These are phyloP conservation scores for Apotomis betuletana DNA, from an alignment of 2,888 invertebrate species.

Conservation along the genomic window DNA sequence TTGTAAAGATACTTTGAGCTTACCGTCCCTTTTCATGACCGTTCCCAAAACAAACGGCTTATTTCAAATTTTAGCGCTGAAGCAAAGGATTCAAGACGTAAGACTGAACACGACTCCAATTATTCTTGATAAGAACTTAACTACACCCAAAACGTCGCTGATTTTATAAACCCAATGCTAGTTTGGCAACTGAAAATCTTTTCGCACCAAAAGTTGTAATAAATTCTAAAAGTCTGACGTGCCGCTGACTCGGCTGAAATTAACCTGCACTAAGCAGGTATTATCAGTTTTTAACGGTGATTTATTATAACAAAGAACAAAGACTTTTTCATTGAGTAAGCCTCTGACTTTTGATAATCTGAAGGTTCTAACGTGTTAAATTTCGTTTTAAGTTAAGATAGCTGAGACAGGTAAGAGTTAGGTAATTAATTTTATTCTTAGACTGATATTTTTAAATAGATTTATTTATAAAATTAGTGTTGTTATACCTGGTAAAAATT, in stretches of 20 bases:
- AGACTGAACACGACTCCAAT: neutral
- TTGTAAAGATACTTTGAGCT: too few relatives aligned
- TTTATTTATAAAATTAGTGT: neutral
- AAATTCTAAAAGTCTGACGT: conserved; percentile 23
- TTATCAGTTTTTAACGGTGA: conserved; percentile 23
- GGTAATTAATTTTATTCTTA: neutral
- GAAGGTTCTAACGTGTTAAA: neutral
- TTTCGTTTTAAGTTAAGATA: neutral
- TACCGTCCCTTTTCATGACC: neutral
- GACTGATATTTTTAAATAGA: neutral
- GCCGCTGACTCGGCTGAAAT: conserved; percentile 21
- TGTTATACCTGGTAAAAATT: too few relatives aligned
- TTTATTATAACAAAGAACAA: conserved; percentile 22
- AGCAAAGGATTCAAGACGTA: neutral
- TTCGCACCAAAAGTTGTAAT: conserved; percentile 9
- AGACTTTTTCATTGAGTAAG: conserved; percentile 14
- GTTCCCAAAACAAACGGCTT: neutral
- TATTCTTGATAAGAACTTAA: neutral
- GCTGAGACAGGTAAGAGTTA: neutral
- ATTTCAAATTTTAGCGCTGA: neutral
- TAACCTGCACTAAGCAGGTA: conserved; percentile 18
- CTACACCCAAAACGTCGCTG: neutral
- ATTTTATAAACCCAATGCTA: neutral
- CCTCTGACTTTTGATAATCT: conserved; percentile 3
- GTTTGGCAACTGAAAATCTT: neutral